A percentile compares a stretch with the other conserved stretches of the same genome.
phyloP scores from a whole-genome alignment of 2,113 vertebrate species.

The Microcebus griseorufus region DNA sequence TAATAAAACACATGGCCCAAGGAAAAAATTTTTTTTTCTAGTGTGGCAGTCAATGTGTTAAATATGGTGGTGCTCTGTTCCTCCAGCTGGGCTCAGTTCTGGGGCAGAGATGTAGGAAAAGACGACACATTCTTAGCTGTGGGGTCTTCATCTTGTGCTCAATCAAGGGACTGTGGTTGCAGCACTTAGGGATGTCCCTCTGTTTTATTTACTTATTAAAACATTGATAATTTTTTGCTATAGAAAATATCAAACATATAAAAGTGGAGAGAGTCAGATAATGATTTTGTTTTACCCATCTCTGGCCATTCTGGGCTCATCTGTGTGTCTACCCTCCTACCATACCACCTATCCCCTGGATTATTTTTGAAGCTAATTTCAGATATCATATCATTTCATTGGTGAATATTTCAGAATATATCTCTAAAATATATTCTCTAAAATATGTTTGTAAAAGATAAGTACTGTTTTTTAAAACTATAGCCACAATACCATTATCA shows the following conservation, averaged over 20 bases:
- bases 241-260: background rate
- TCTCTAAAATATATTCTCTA: background rate
- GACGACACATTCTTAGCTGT: background rate
- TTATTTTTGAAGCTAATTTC: constrained; percentile 26
- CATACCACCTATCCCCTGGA: background rate
- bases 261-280: background rate
- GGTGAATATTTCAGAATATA: constrained; percentile 7
- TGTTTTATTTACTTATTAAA: background rate
- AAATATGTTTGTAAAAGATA: background rate
- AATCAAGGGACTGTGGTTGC: background rate
- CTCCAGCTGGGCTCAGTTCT: background rate
- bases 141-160: background rate
- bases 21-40: too few relatives aligned
- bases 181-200: background rate
- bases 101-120: background rate
- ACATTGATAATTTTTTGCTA: background rate
- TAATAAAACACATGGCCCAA: too few relatives aligned
- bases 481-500: background rate
- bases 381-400: background rate
- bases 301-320: background rate
- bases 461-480: background rate
- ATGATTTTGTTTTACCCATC: too few relatives aligned
- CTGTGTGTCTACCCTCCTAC: background rate
- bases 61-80: background rate
- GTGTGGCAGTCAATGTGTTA: too few relatives aligned